Evolutionary conservation across 2,888 invertebrate species (phyloP), one percentile per base, ranked within the genome.

Genomic region (Magallana nippona): DNA sequence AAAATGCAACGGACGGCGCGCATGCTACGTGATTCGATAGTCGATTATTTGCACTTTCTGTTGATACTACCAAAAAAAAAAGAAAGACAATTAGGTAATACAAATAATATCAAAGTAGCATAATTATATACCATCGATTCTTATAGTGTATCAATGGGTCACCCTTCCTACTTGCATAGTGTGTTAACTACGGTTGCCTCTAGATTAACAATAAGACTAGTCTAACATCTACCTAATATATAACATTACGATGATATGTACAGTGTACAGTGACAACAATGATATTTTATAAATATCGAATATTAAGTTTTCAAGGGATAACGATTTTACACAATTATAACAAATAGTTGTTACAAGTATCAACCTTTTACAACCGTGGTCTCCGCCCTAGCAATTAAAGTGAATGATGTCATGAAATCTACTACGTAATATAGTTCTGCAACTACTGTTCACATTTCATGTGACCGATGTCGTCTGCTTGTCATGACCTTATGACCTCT

Each of bases 401-500:
- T 71, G 71, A 71, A 71, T 3, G 11, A 71, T 71, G 71, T 71
- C 71, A 71, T 71, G 71, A 71, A 32, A 22, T 71, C 71, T 71
- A 71, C 27, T 13, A 71, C 22, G 32, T 27, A 22, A 71, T 71
- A 71, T 44, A 44, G 44, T 27, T 71, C 32, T 27, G 22, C 71
- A 71, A 15, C 71, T 71, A 71, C 27, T 22, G 22, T 71, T 71
- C 71, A 71, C 71, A 71, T 71, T 71, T 71, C 22, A 71, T 71
- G 71, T 71, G 71, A 71, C 71, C 27, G 22, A 71, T 71, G 71
- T 71, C 71, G 22, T 60, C 32, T 71, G 71, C 27, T 27, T 71
- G 71, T 71, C 71, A 71, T 81, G 81, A 60, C 81, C 19, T 44
- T 78, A 82, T 82, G 83, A 83, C 83, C 81, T 82, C 19, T 63